These are phyloP conservation scores for Macropus fuliginosus DNA, from an alignment of 2,797 vertebrate genomes.

Conservation along the genomic window DNA sequence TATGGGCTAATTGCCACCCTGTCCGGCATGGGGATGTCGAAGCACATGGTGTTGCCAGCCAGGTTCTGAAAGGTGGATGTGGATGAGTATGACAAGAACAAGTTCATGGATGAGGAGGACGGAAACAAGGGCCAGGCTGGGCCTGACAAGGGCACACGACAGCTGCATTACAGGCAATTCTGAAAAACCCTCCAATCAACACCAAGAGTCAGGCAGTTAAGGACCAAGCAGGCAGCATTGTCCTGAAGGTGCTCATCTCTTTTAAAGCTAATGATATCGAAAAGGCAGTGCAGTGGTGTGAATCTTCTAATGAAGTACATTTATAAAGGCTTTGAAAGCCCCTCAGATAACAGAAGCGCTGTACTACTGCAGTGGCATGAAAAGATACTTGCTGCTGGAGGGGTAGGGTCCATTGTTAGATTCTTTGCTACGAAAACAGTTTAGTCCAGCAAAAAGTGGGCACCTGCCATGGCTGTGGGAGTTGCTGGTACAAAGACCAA, in stretches of 20 bases:
- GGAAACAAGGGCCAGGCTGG: conserved; percentile 95
- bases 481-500: conserved; percentile 85
- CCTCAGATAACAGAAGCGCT: conserved; percentile 98
- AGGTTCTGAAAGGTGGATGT: conserved; percentile 97
- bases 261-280: conserved; percentile 98
- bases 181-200: conserved; percentile 98
- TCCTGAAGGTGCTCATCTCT: conserved; percentile 96
- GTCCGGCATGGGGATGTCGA: conserved; percentile 87
- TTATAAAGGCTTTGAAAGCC: conserved; percentile 98
- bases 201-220: conserved; percentile 98
- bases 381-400: conserved; percentile 97
- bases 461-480: conserved; percentile 66
- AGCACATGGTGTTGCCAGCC: conserved; percentile 91
- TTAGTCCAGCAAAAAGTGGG: conserved; percentile 81
- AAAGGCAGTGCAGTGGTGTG: conserved; percentile 93
- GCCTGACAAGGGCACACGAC: conserved; percentile 95
- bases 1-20: conserved; percentile 35
- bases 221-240: conserved; percentile 96
- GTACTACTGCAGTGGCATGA: conserved; percentile 98
- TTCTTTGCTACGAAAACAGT: conserved; percentile 98
- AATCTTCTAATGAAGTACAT: conserved; percentile 99
- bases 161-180: conserved; percentile 94
- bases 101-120: conserved; percentile 98
- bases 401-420: conserved; percentile 96
- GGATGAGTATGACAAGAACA: conserved; percentile 99